These are phyloP conservation scores for Megalurothrips usitatus DNA, from an alignment of 2,888 invertebrate species.

Conservation along the genomic window DNA sequence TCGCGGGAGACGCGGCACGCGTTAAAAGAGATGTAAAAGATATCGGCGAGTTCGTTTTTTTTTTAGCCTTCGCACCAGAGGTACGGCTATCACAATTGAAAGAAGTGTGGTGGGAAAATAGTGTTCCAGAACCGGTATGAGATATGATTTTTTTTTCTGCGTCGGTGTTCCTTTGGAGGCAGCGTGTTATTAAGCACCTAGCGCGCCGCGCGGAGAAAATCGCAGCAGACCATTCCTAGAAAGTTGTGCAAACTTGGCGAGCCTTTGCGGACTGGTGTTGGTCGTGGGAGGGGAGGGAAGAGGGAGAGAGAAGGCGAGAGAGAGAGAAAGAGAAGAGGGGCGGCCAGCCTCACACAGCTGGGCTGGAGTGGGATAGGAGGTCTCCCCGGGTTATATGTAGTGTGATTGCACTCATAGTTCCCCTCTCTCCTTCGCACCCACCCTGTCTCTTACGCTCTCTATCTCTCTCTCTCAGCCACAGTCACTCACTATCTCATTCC, in stretches of 20 bases:
- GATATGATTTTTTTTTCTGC: too few species aligned
- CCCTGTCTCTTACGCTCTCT: not conserved
- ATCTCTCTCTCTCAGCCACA: not conserved
- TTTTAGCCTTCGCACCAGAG: too few species aligned
- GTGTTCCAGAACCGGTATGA: too few species aligned
- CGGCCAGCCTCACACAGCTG: not conserved
- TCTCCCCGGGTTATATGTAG: conserved; percentile 2
- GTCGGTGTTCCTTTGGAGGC: too few species aligned
- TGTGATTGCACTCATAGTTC: conserved; percentile 11
- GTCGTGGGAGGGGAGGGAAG: too few species aligned
- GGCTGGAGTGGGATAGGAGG: not conserved
- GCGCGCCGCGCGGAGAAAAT: not conserved
- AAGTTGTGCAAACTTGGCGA: not conserved
- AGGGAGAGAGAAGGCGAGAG: too few species aligned
- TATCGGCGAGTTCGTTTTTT: too few species aligned
- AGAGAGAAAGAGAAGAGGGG: not conserved
- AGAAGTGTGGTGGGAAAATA: too few species aligned
- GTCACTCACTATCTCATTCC: not conserved
- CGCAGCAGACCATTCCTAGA: not conserved
- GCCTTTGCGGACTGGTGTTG: too few species aligned
- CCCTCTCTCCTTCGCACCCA: not conserved
- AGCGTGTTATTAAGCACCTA: not conserved
- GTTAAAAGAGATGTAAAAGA: too few species aligned
- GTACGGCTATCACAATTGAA: too few species aligned
- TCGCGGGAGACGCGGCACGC: too few species aligned